Percentiles rank a stretch among this genome's conserved stretches.
These are phyloP conservation scores for Rhopilema esculentum DNA, from an alignment of 30 jellyfish, hydroid and myxozoan genomes.

Conservation along the genomic window DNA sequence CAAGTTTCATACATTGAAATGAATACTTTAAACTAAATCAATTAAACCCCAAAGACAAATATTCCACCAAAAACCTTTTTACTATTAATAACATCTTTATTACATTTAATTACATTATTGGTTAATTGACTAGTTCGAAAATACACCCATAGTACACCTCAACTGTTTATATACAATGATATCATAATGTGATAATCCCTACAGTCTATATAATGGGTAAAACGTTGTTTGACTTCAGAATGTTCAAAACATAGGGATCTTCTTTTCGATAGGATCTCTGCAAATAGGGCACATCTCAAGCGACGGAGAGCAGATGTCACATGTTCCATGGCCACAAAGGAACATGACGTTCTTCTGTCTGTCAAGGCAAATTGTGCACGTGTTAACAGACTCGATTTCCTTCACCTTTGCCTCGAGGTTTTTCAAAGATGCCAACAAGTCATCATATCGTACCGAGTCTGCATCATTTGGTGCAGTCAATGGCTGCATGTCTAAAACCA, in stretches of 20 bases:
- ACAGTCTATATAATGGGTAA: too few species aligned
- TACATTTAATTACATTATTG: not conserved
- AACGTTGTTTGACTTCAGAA: not conserved
- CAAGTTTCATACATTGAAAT: too few species aligned
- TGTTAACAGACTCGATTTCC: constrained; percentile 59
- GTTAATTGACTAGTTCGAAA: not conserved
- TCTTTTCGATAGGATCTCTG: constrained; percentile 72
- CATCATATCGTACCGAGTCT: constrained; percentile 58
- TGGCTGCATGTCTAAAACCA: constrained; percentile 50
- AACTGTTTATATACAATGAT: not conserved
- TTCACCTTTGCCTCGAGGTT: constrained; percentile 69
- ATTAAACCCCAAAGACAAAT: too few species aligned
- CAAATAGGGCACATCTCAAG: constrained; percentile 70
- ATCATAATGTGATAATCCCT: not conserved
- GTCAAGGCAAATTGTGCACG: constrained; percentile 76
- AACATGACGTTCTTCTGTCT: constrained; percentile 71
- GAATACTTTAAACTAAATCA: too few species aligned
- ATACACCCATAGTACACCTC: not conserved
- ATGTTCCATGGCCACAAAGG: constrained; percentile 84
- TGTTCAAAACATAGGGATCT: constrained; percentile 49
- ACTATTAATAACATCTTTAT: too few species aligned
- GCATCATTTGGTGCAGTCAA: constrained; percentile 51
- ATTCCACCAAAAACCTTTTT: too few species aligned
- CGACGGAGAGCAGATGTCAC: constrained; percentile 73
- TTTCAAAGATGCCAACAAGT: constrained; percentile 51